These are phyloP conservation scores for Cyphomyrmex costatus DNA, from an alignment of 1,140 invertebrate species.

Conservation along the genomic window DNA sequence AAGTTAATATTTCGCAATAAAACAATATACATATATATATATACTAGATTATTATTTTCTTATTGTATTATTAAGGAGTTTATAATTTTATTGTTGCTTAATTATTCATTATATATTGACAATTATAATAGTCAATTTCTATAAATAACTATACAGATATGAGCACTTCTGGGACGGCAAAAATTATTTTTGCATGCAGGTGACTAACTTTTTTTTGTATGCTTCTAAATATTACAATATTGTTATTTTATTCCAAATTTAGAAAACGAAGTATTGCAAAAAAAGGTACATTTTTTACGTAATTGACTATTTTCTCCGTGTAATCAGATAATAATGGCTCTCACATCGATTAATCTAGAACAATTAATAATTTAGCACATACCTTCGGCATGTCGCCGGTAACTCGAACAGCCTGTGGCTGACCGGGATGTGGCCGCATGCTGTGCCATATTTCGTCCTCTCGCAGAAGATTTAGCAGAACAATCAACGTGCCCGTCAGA, in stretches of 20 bases:
- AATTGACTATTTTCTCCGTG: background rate
- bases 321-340: background rate
- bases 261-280: background rate
- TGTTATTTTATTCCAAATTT: background rate
- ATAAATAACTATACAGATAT: too few relatives aligned
- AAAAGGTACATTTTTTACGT: background rate
- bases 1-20: too few relatives aligned
- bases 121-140: too few relatives aligned
- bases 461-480: conserved; percentile 85
- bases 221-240: background rate
- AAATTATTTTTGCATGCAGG: too few relatives aligned
- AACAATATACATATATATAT: too few relatives aligned
- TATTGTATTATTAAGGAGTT: too few relatives aligned
- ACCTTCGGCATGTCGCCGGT: conserved; percentile 78
- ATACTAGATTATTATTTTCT: too few relatives aligned
- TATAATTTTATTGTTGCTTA: too few relatives aligned
- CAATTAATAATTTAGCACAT: conserved; percentile 56
- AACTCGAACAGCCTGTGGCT: conserved; percentile 71
- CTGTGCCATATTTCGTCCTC: conserved; percentile 84
- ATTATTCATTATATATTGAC: too few relatives aligned
- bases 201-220: too few relatives aligned
- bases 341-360: background rate
- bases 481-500: conserved; percentile 83
- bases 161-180: too few relatives aligned
- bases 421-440: conserved; percentile 78